These are phyloP conservation scores for Odontamblyopus rebecca DNA, from an alignment of 2,797 vertebrate species.

Conservation along the genomic window DNA sequence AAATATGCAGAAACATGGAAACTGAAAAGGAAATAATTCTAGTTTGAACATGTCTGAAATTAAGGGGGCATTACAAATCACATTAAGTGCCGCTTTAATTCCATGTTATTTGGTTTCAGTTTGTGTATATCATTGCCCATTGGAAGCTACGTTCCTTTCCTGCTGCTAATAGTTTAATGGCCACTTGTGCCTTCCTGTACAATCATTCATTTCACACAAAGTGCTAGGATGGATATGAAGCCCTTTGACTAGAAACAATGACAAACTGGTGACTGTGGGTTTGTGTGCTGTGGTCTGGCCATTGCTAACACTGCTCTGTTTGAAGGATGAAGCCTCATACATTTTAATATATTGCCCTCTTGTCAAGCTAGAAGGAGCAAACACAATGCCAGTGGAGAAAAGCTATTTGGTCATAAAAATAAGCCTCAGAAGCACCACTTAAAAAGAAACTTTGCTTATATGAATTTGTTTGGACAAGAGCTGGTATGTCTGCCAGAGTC, in stretches of 20 bases:
- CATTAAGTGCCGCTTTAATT: slow-evolving; percentile 12
- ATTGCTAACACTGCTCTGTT: slow-evolving; percentile 59
- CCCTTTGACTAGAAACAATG: slow-evolving; percentile 57
- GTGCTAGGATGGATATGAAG: slow-evolving; percentile 49
- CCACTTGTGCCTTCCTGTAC: slow-evolving; percentile 39
- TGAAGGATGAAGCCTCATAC: slow-evolving; percentile 67
- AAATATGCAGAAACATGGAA: slow-evolving; percentile 12
- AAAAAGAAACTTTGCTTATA: slow-evolving; percentile 32
- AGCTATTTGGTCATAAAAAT: slow-evolving; percentile 49
- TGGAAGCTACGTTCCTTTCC: slow-evolving; percentile 34
- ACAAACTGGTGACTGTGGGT: slow-evolving; percentile 30
- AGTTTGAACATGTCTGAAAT: slow-evolving; percentile 12
- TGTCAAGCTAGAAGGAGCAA: slow-evolving; percentile 70
- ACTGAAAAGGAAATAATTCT: slow-evolving; percentile 8
- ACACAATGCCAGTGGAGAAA: slow-evolving; percentile 56
- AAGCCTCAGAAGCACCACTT: slow-evolving; percentile 35
- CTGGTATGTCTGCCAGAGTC: slow-evolving; percentile 33
- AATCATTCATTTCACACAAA: slow-evolving; percentile 40
- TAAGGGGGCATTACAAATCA: slow-evolving; percentile 18
- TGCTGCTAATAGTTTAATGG: slow-evolving; percentile 51
- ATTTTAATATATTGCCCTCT: slow-evolving; percentile 71
- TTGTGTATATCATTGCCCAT: slow-evolving; percentile 17
- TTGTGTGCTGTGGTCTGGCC: slow-evolving; percentile 39
- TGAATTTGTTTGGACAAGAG: slow-evolving; percentile 43
- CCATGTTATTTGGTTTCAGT: slow-evolving; percentile 33